Percentiles rank a stretch among this genome's conserved stretches.
Evolutionary conservation across 2,888 invertebrate genomes (phyloP).

Genomic region (Andrena marginata): DNA sequence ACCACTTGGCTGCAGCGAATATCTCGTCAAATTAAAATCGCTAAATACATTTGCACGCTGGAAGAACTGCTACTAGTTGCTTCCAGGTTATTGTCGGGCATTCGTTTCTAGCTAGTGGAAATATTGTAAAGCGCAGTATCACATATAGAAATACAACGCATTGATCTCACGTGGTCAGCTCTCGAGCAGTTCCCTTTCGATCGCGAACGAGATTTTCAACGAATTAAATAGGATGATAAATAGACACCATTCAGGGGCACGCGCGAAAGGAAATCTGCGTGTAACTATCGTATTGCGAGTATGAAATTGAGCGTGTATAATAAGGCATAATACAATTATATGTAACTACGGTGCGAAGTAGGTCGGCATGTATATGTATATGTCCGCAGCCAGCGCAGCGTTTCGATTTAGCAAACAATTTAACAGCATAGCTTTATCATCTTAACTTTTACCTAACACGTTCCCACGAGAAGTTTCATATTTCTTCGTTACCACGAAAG

Average conservation of each 20-base stretch:
- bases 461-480: slow-evolving; percentile 5
- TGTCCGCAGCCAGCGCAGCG: slow-evolving; percentile 17
- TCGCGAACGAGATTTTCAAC: not conserved
- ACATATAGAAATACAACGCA: not conserved
- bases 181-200: not conserved
- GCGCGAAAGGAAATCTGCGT: slow-evolving; percentile 43
- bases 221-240: slow-evolving; percentile 14
- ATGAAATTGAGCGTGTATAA: slow-evolving; percentile 52
- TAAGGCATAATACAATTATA: slow-evolving; percentile 54
- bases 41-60: slow-evolving; percentile 38
- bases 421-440: slow-evolving; percentile 15
- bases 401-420: slow-evolving; percentile 42
- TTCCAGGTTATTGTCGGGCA: slow-evolving; percentile 1
- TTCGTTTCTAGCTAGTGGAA: not conserved
- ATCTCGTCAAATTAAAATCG: slow-evolving; percentile 42
- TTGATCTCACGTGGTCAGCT: not conserved
- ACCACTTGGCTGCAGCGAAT: slow-evolving; percentile 14
- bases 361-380: slow-evolving; percentile 41
- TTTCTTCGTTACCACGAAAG: not conserved
- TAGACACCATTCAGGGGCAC: not conserved
- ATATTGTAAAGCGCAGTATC: not conserved
- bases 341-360: slow-evolving; percentile 49
- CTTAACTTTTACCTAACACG: slow-evolving; percentile 1
- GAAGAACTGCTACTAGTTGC: slow-evolving; percentile 13
- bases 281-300: slow-evolving; percentile 34